Conservation (phyloP, 1,140 invertebrate species). For the Rhynchophorus ferrugineus region DNA sequence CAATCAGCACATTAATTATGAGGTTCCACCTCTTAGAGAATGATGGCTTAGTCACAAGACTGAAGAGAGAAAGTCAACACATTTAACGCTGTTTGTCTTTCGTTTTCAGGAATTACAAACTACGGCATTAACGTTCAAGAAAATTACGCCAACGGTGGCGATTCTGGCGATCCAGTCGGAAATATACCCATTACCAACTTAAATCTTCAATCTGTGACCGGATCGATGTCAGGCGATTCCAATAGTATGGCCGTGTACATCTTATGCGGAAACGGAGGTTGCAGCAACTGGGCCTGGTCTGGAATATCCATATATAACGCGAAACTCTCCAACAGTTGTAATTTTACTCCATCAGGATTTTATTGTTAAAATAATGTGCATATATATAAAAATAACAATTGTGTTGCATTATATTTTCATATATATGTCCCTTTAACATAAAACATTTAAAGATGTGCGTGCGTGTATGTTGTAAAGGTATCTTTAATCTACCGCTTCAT, state of each 20-base stretch:
- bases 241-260: neutral
- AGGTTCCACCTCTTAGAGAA: too few relatives aligned
- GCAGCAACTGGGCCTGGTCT: conserved; percentile 4
- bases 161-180: neutral
- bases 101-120: neutral
- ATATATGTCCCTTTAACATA: too few relatives aligned
- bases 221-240: neutral
- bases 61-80: too few relatives aligned
- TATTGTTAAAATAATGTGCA: too few relatives aligned
- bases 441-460: too few relatives aligned
- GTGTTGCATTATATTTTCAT: too few relatives aligned
- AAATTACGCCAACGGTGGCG: neutral
- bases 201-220: neutral
- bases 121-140: neutral
- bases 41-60: too few relatives aligned
- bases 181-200: neutral
- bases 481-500: too few relatives aligned
- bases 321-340: neutral
- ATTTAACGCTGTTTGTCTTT: too few relatives aligned
- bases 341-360: conserved; percentile 2
- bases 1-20: too few relatives aligned
- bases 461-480: too few relatives aligned
- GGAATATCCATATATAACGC: neutral
- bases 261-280: neutral
- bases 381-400: too few relatives aligned